A percentile compares a stretch with the other conserved stretches of the same genome.
Evolutionary conservation across 2,888 invertebrate species (phyloP).

Genomic region (Mythimna pallens): DNA sequence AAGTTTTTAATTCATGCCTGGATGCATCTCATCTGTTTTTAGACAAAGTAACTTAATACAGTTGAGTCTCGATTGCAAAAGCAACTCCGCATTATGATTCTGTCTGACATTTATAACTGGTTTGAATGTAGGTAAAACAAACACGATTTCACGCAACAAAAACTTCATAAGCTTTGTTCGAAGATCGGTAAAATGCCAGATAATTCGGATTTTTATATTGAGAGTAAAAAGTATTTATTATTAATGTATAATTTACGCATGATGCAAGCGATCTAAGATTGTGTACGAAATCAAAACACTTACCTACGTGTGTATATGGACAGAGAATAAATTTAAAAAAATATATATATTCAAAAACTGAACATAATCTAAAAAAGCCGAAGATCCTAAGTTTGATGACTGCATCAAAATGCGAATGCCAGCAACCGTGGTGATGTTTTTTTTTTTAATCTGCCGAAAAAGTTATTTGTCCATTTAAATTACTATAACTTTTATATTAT

Average conservation of each 20-base stretch:
- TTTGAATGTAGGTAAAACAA: neutral
- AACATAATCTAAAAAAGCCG: no score
- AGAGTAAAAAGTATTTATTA: neutral
- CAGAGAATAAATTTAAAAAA: no score
- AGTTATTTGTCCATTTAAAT: no score
- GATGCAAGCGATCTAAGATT: no score
- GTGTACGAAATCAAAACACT: no score
- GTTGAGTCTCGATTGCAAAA: neutral
- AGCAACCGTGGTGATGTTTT: no score
- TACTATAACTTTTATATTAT: no score
- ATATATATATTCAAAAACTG: no score
- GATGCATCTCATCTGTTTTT: neutral
- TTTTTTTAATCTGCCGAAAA: no score
- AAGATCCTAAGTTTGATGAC: no score
- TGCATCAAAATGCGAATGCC: no score
- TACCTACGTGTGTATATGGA: no score
- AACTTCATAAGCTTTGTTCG: neutral
- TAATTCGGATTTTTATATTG: neutral
- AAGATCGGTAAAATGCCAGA: neutral
- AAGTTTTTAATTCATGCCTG: neutral
- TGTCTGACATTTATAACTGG: conserved; percentile 28
- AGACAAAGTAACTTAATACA: neutral
- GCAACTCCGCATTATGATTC: neutral
- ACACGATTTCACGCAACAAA: neutral
- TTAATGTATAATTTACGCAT: neutral